phyloP scores from a whole-genome alignment of 2,888 invertebrate species.

The Frankliniella fusca region DNA sequence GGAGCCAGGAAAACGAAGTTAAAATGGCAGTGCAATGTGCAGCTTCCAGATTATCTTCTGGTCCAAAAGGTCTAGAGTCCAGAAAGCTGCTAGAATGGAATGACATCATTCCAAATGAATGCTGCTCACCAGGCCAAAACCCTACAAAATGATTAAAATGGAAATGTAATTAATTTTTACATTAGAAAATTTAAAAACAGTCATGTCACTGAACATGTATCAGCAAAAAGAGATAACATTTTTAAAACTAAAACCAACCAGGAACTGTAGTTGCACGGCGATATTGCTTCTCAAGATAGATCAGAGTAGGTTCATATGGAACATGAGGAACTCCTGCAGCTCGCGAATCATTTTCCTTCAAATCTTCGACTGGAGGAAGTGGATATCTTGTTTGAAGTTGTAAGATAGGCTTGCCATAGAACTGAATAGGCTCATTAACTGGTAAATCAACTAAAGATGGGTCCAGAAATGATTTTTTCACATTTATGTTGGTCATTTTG shows the following conservation, averaged over 20 bases:
- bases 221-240: neutral
- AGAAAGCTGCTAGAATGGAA: constrained; percentile 65
- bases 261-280: constrained; percentile 71
- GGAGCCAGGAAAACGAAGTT: constrained; percentile 74
- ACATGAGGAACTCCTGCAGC: constrained; percentile 42
- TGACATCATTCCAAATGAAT: constrained; percentile 74
- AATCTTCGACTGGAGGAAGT: constrained; percentile 55
- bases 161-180: neutral
- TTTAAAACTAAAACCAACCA: constrained; percentile 51
- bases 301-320: constrained; percentile 56
- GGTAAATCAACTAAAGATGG: constrained; percentile 49
- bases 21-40: constrained; percentile 71
- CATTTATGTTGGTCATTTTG: constrained; percentile 36
- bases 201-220: no score
- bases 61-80: constrained; percentile 52
- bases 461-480: constrained; percentile 30
- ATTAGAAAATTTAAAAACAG: constrained; percentile 4
- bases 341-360: constrained; percentile 32
- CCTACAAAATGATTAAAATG: constrained; percentile 52
- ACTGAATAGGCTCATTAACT: constrained; percentile 64
- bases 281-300: constrained; percentile 53
- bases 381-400: constrained; percentile 67
- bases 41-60: constrained; percentile 58
- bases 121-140: constrained; percentile 73
- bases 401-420: constrained; percentile 63